phyloP scores from a whole-genome alignment of 2,888 invertebrate species.

The Apodemia zela region DNA sequence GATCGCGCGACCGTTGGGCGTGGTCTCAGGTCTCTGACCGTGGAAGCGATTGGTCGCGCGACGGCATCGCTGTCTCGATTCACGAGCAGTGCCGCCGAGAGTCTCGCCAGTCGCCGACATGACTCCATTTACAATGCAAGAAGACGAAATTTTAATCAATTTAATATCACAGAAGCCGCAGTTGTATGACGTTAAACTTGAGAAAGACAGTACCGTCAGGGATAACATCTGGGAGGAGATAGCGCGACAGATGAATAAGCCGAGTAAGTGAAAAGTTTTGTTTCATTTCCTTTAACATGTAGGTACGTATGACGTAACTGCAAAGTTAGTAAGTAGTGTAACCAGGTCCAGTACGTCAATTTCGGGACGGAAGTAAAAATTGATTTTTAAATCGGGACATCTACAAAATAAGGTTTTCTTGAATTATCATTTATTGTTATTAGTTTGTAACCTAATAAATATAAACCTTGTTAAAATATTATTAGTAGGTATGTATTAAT shows the following conservation, averaged over 20 bases:
- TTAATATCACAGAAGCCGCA: not conserved
- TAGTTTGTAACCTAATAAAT: too few species aligned
- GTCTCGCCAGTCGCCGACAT: not conserved
- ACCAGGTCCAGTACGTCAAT: too few species aligned
- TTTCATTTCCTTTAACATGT: not conserved
- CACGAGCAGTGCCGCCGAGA: not conserved
- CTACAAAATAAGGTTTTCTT: too few species aligned
- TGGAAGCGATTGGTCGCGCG: conserved; percentile 8
- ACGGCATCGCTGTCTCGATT: not conserved
- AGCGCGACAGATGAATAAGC: not conserved
- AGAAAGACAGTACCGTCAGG: not conserved
- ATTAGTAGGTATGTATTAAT: too few species aligned
- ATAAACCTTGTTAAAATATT: too few species aligned
- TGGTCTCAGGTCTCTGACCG: conserved; percentile 12
- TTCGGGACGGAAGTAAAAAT: too few species aligned
- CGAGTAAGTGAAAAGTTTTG: not conserved
- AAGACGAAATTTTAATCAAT: not conserved
- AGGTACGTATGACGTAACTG: too few species aligned
- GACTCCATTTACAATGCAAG: not conserved
- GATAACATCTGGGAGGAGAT: not conserved
- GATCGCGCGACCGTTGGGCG: conserved; percentile 1
- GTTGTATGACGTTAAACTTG: not conserved
- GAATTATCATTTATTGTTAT: too few species aligned
- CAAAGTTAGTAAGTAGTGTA: not conserved
- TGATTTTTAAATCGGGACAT: too few species aligned